Percentiles rank a stretch among this genome's conserved stretches.
phyloP scores from a whole-genome alignment of 1,140 invertebrate genomes.

The Colletes gigas region DNA sequence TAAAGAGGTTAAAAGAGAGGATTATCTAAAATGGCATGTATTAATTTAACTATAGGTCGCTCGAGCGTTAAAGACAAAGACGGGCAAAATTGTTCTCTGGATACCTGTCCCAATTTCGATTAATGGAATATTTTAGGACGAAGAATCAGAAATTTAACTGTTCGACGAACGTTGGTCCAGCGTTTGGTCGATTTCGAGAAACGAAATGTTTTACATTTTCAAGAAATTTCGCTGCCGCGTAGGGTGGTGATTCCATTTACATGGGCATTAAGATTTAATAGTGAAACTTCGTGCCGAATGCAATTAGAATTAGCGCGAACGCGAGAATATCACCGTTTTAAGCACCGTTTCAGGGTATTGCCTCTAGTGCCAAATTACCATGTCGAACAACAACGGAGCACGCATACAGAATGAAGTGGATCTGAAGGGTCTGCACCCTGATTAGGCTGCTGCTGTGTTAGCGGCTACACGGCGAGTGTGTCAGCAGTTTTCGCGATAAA shows the following conservation, averaged over 20 bases:
- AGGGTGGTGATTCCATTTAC: slow-evolving; percentile 14
- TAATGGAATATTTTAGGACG: neutral
- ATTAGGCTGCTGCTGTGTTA: slow-evolving; percentile 39
- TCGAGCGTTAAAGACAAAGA: too few species aligned
- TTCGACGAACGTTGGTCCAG: too few species aligned
- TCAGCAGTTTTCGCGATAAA: slow-evolving; percentile 50
- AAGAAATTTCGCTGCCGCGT: neutral
- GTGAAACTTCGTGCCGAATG: slow-evolving; percentile 35
- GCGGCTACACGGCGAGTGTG: slow-evolving; percentile 12
- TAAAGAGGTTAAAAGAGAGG: too few species aligned
- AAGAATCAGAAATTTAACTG: neutral
- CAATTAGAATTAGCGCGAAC: slow-evolving; percentile 35
- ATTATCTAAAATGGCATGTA: too few species aligned
- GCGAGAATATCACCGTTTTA: slow-evolving; percentile 44
- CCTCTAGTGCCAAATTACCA: slow-evolving; percentile 47
- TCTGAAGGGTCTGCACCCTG: slow-evolving; percentile 27
- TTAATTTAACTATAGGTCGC: too few species aligned
- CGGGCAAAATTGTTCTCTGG: too few species aligned
- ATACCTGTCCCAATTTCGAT: too few species aligned
- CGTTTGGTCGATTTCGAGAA: too few species aligned
- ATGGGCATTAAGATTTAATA: slow-evolving; percentile 38
- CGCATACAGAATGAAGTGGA: slow-evolving; percentile 51
- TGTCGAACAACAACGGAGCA: slow-evolving; percentile 46
- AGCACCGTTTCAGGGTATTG: slow-evolving; percentile 37
- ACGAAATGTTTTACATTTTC: neutral